Evolutionary conservation across 2,888 invertebrate genomes (phyloP).

Genomic region (Acrobasis suavella): DNA sequence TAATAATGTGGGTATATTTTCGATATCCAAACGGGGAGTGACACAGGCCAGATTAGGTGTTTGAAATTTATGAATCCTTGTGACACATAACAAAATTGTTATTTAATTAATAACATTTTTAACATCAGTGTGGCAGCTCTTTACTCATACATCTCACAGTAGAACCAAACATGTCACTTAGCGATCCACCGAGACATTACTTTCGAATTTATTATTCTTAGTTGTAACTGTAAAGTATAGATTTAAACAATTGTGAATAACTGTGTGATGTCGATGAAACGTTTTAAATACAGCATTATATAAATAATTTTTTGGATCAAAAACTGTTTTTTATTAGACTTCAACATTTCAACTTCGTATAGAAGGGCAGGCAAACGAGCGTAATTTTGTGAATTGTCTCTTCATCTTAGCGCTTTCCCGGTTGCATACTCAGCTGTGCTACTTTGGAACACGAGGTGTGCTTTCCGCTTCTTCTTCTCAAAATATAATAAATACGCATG

Average conservation of each 20-base stretch:
- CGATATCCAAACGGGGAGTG: too few relatives aligned
- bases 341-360: neutral
- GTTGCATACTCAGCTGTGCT: too few relatives aligned
- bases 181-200: slow-evolving; percentile 50
- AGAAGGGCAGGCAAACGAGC: neutral
- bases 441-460: too few relatives aligned
- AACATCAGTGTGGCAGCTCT: neutral
- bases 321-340: slow-evolving; percentile 43
- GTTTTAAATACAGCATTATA: slow-evolving; percentile 70
- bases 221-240: slow-evolving; percentile 61
- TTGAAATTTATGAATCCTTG: too few relatives aligned
- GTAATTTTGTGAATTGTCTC: too few relatives aligned
- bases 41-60: too few relatives aligned
- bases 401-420: too few relatives aligned
- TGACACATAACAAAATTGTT: too few relatives aligned
- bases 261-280: slow-evolving; percentile 75
- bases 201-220: slow-evolving; percentile 77
- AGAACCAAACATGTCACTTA: slow-evolving; percentile 14
- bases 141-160: slow-evolving; percentile 1
- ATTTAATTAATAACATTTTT: too few relatives aligned
- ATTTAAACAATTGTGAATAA: slow-evolving; percentile 70
- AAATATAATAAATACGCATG: too few relatives aligned
- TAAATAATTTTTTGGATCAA: slow-evolving; percentile 79
- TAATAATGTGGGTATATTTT: too few relatives aligned
- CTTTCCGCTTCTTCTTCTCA: too few relatives aligned